Evolutionary conservation across 1,140 invertebrate species (phyloP).

Genomic region (Drosophila sulfurigaster): DNA sequence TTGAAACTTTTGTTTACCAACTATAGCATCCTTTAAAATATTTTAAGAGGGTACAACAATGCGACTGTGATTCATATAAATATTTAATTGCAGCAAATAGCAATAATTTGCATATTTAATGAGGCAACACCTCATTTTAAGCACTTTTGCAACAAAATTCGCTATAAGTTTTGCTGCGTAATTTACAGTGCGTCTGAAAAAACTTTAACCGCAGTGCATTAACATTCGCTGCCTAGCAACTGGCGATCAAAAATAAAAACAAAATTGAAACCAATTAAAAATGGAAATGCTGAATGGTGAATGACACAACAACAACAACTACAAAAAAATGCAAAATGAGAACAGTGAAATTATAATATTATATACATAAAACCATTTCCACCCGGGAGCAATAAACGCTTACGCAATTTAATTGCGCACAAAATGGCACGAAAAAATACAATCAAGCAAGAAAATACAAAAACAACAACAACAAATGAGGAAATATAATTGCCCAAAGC

Average conservation of each 20-base stretch:
- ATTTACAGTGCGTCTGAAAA: slow-evolving; percentile 42
- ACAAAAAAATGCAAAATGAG: slow-evolving; percentile 23
- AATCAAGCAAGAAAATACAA: slow-evolving; percentile 35
- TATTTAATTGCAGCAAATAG: slow-evolving; percentile 75
- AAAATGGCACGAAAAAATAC: slow-evolving; percentile 61
- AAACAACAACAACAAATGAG: slow-evolving; percentile 17
- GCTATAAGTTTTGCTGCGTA: slow-evolving; percentile 11
- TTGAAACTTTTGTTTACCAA: not conserved
- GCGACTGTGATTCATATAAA: slow-evolving; percentile 38
- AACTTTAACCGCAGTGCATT: slow-evolving; percentile 54
- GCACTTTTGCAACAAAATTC: slow-evolving; percentile 37
- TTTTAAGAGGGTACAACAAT: not conserved
- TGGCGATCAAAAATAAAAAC: slow-evolving; percentile 24
- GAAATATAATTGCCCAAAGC: slow-evolving; percentile 60
- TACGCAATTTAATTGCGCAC: slow-evolving; percentile 81
- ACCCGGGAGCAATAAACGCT: slow-evolving; percentile 77
- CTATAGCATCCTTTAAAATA: too few species aligned
- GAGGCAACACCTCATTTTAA: slow-evolving; percentile 74
- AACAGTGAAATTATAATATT: slow-evolving; percentile 48
- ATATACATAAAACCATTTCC: slow-evolving; percentile 52
- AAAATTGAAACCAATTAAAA: slow-evolving; percentile 66
- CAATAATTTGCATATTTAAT: slow-evolving; percentile 81
- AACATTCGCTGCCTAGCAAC: slow-evolving; percentile 65
- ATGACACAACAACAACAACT: slow-evolving; percentile 15
- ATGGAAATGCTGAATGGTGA: slow-evolving; percentile 46